Conservation (phyloP, 2,113 vertebrate genomes). For the Brachypteracias leptosomus region DNA sequence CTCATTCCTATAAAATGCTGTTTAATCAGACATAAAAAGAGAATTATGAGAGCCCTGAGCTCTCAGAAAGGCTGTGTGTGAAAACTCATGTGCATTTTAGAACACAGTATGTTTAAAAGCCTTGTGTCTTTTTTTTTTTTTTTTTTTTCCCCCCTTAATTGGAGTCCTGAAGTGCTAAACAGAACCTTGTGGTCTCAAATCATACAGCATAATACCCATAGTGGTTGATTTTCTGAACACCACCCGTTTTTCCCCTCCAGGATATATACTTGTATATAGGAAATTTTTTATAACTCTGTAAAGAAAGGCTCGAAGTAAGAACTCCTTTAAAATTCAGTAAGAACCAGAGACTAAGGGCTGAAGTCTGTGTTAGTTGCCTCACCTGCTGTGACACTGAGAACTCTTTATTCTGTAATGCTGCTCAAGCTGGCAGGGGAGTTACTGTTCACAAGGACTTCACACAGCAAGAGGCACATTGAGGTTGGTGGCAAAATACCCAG, state of each 20-base stretch:
- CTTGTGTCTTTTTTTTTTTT: background rate
- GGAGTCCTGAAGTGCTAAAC: background rate
- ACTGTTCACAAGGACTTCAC: constrained; percentile 43
- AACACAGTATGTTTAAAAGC: background rate
- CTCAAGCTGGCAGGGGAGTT: constrained; percentile 23
- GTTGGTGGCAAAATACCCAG: constrained; percentile 44
- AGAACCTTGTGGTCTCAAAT: background rate
- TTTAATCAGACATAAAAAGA: background rate
- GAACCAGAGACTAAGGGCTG: constrained; percentile 3
- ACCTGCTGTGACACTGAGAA: constrained; percentile 50
- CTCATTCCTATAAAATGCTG: background rate
- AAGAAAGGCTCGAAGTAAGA: background rate
- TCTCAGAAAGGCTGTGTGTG: background rate
- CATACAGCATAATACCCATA: background rate
- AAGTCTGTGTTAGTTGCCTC: constrained; percentile 39
- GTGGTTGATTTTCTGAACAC: background rate
- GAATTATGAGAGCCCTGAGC: background rate
- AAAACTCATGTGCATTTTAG: background rate
- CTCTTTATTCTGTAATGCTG: constrained; percentile 27
- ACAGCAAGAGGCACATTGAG: constrained; percentile 36
- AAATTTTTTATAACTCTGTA: background rate
- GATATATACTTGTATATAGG: background rate
- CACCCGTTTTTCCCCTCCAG: background rate
- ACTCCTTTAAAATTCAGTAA: constrained; percentile 39
- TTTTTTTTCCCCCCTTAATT: background rate